phyloP scores from a whole-genome alignment of 1,140 invertebrate genomes.

The Scylla paramamosain region DNA sequence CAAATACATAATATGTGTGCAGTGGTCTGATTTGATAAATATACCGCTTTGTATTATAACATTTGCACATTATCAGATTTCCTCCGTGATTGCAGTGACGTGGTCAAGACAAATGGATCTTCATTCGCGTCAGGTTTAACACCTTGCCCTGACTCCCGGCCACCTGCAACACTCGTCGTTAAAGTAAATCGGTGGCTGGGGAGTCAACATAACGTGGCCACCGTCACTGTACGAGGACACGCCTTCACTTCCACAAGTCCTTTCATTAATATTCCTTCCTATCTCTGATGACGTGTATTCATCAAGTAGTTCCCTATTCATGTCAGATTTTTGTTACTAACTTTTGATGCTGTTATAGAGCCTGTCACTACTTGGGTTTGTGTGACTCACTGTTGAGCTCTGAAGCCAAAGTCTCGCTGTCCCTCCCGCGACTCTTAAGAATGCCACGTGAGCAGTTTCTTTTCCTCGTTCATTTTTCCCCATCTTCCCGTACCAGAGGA shows the following conservation, averaged over 20 bases:
- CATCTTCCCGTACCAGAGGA: not conserved
- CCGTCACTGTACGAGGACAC: not conserved
- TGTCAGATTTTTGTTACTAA: not conserved
- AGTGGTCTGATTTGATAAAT: not conserved
- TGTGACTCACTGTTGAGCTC: not conserved
- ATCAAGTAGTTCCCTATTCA: not conserved
- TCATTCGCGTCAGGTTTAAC: not conserved
- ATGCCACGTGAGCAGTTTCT: not conserved
- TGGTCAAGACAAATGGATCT: not conserved
- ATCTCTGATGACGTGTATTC: not conserved
- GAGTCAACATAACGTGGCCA: not conserved
- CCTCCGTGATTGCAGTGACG: not conserved
- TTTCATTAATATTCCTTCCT: not conserved
- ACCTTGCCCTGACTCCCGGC: not conserved
- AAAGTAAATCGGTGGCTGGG: no score
- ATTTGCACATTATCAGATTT: slow-evolving; percentile 5
- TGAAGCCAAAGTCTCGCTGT: not conserved
- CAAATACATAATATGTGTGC: not conserved
- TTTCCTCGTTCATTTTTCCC: not conserved
- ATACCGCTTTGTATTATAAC: not conserved
- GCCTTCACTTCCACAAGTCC: not conserved
- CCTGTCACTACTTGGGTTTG: not conserved
- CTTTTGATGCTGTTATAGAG: not conserved
- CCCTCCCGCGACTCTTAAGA: not conserved
- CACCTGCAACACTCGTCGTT: not conserved